These are phyloP conservation scores for Pammene fasciana DNA, from an alignment of 2,888 invertebrate genomes.

Conservation along the genomic window DNA sequence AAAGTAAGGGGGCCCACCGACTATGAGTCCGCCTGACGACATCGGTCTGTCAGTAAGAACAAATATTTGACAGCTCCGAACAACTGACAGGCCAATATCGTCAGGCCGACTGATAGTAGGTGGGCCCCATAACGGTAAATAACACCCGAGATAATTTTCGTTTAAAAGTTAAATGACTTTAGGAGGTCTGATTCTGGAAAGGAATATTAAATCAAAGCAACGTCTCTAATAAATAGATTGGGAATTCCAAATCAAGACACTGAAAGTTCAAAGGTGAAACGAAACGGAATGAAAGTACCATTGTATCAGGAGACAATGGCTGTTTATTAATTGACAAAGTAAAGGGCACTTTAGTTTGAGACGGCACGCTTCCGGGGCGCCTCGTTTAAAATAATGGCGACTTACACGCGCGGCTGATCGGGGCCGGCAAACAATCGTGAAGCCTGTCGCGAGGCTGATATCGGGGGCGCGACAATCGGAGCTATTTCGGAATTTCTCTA, in stretches of 20 bases:
- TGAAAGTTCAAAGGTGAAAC: conserved; percentile 33
- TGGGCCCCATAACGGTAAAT: too few species aligned
- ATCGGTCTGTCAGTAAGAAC: too few species aligned
- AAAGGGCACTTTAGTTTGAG: conserved; percentile 19
- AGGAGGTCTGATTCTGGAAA: not conserved
- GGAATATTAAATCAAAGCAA: conserved; percentile 6
- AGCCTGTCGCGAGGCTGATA: too few species aligned
- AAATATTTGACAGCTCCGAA: too few species aligned
- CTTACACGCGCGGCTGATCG: conserved; percentile 32
- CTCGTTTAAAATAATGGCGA: conserved; percentile 33
- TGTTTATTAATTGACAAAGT: conserved; percentile 37
- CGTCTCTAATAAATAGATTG: not conserved
- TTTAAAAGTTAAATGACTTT: not conserved
- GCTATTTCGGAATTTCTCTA: too few species aligned
- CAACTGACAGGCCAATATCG: too few species aligned
- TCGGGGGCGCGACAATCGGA: too few species aligned
- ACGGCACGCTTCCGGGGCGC: conserved; percentile 27
- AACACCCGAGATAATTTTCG: not conserved
- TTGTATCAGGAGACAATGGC: conserved; percentile 33
- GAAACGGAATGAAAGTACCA: conserved; percentile 23
- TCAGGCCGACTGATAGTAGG: too few species aligned
- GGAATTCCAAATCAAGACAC: conserved; percentile 9
- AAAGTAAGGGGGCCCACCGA: too few species aligned
- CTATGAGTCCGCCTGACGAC: too few species aligned
- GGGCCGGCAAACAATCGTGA: not conserved